Conservation (phyloP, 2,113 vertebrate genomes). For the Toxotes jaculatrix region DNA sequence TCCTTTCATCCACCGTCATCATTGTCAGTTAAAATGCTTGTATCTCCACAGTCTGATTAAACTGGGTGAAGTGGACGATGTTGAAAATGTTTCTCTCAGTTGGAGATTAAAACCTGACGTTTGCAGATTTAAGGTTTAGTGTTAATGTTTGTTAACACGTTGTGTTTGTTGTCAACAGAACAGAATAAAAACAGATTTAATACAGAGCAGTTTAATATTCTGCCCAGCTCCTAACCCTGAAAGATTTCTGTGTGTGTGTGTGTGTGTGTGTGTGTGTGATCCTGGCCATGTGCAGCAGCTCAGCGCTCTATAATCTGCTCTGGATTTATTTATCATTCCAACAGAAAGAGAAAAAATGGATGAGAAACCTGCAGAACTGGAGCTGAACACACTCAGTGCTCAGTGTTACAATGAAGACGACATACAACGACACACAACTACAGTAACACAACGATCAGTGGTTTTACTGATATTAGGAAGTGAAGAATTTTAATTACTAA, state of each 20-base stretch:
- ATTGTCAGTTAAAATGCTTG: neutral
- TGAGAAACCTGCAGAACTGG: constrained; percentile 35
- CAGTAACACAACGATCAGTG: too few species aligned
- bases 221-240: neutral
- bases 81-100: neutral
- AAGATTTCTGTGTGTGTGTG: neutral
- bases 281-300: constrained; percentile 67
- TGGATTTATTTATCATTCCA: constrained; percentile 69
- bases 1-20: constrained; percentile 18
- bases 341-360: constrained; percentile 29
- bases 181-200: neutral
- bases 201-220: neutral
- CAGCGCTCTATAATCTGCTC: constrained; percentile 68
- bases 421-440: too few species aligned
- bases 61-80: too few species aligned
- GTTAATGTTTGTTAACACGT: neutral
- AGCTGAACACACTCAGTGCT: neutral
- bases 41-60: neutral
- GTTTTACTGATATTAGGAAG: too few species aligned
- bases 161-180: neutral
- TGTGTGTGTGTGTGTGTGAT: constrained; percentile 31
- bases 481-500: too few species aligned
- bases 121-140: neutral
- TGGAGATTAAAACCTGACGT: neutral
- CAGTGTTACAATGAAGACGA: too few species aligned